These are phyloP conservation scores for Megaceryle maxima DNA, from an alignment of 2,113 vertebrate species.

Conservation along the genomic window DNA sequence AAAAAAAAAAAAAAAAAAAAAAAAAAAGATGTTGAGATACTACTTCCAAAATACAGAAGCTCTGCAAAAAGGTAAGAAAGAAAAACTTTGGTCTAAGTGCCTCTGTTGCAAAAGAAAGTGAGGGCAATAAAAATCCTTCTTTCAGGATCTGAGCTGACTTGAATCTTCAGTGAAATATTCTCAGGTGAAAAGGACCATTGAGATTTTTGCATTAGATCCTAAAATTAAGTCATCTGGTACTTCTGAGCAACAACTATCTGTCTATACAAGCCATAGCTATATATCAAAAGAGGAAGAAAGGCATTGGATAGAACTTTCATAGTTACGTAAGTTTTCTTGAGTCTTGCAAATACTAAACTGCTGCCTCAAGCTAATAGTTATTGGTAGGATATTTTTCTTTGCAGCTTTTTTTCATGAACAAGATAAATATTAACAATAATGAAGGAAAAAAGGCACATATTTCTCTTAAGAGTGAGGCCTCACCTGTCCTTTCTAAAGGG, in stretches of 20 bases:
- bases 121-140: not conserved
- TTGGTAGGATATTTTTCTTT: not conserved
- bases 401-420: not conserved
- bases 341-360: not conserved
- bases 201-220: not conserved
- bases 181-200: not conserved
- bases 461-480: not conserved
- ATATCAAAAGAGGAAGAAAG: not conserved
- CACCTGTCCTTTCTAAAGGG: not conserved
- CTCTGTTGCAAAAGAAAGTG: not conserved
- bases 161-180: not conserved
- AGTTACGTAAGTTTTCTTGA: not conserved
- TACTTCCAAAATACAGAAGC: not conserved
- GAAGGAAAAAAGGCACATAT: not conserved
- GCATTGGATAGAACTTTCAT: not conserved
- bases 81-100: not conserved
- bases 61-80: not conserved
- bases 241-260: not conserved
- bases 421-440: not conserved
- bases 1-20: no score
- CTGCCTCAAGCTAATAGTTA: not conserved
- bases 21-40: not conserved
- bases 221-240: not conserved
- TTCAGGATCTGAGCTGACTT: not conserved
- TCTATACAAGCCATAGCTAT: accelerated